Percentiles rank a stretch among this genome's conserved stretches.
phyloP scores from a whole-genome alignment of 2,797 vertebrate genomes.

The Cryptoblepharus egeriae region DNA sequence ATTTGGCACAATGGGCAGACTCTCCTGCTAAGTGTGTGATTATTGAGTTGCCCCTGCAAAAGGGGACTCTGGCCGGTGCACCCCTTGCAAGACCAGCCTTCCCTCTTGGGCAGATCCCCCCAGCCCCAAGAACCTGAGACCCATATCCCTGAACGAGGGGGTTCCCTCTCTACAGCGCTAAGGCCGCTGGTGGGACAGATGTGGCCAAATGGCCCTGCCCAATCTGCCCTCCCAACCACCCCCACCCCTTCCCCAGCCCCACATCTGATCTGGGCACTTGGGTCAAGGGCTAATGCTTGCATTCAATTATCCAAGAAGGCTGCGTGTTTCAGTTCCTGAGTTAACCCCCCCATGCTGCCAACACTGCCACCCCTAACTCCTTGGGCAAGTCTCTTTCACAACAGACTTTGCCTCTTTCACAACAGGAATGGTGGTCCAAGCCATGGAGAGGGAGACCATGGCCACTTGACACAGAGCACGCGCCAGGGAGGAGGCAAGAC shows the following conservation, averaged over 20 bases:
- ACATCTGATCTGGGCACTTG: slow-evolving; percentile 71
- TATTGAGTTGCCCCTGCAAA: too few species aligned
- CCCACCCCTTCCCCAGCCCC: background rate
- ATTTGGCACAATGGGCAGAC: slow-evolving; percentile 71
- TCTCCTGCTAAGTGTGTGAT: background rate
- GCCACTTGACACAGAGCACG: too few species aligned
- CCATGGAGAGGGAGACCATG: too few species aligned
- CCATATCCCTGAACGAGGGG: slow-evolving; percentile 47
- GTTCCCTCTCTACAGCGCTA: slow-evolving; percentile 57
- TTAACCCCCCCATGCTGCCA: slow-evolving; percentile 20
- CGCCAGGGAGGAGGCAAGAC: too few species aligned
- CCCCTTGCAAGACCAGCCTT: background rate
- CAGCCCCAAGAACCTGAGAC: slow-evolving; percentile 55
- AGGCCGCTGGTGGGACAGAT: slow-evolving; percentile 27
- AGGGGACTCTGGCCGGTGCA: too few species aligned
- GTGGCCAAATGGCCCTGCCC: too few species aligned
- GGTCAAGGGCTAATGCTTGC: slow-evolving; percentile 48
- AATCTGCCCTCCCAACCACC: background rate
- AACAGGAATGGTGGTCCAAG: too few species aligned
- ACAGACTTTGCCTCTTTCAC: too few species aligned
- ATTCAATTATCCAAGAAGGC: slow-evolving; percentile 62
- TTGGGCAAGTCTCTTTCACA: background rate
- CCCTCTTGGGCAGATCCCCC: background rate
- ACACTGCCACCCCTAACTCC: background rate
- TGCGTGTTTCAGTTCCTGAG: slow-evolving; percentile 77